Evolutionary conservation across 2,797 vertebrate genomes (phyloP).

Genomic region (Dermochelys coriacea): DNA sequence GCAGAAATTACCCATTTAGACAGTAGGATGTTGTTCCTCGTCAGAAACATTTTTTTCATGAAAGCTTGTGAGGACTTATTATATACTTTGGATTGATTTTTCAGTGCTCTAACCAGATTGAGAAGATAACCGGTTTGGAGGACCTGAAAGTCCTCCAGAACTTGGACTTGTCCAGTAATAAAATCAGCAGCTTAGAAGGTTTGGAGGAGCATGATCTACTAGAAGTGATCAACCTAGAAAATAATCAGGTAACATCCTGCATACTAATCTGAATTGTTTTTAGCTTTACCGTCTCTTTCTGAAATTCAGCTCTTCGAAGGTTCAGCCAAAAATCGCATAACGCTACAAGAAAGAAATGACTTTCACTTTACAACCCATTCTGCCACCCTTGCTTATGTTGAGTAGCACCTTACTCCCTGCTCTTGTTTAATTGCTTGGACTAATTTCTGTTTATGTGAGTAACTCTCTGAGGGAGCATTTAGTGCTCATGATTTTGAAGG

Average conservation of each 20-base stretch:
- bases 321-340: background rate
- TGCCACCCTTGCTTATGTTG: background rate
- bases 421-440: background rate
- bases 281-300: accelerated
- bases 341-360: background rate
- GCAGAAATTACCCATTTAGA: background rate
- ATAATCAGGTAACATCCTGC: constrained; percentile 86
- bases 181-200: constrained; percentile 87
- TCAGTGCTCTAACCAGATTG: constrained; percentile 90
- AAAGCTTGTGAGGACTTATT: background rate
- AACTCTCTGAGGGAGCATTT: background rate
- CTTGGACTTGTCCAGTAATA: constrained; percentile 90
- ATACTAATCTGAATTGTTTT: background rate
- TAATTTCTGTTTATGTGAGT: background rate
- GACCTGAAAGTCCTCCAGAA: constrained; percentile 82
- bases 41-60: background rate
- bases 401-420: background rate
- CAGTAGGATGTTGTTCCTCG: background rate
- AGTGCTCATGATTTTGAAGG: accelerated
- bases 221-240: constrained; percentile 86
- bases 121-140: constrained; percentile 85
- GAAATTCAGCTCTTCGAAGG: accelerated
- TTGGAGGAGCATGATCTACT: constrained; percentile 87
- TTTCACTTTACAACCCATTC: background rate
- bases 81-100: constrained; percentile 46